Evolutionary conservation across 2,797 vertebrate species (phyloP).

Genomic region (Cryptoblepharus egeriae): DNA sequence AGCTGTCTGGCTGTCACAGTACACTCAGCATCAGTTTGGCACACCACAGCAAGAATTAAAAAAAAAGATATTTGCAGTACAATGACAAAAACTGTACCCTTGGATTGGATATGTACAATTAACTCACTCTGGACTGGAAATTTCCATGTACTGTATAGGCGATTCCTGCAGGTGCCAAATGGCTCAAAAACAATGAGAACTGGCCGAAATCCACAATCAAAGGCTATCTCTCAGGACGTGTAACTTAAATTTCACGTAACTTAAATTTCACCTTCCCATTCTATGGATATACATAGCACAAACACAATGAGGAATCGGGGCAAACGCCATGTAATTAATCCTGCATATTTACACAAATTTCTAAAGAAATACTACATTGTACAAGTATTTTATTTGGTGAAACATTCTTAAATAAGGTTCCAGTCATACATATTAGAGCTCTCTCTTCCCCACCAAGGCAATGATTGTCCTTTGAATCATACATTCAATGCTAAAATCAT

Average conservation of each 20-base stretch:
- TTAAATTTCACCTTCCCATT: neutral
- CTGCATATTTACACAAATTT: neutral
- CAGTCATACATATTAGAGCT: conserved; percentile 19
- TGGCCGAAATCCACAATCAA: neutral
- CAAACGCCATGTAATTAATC: conserved; percentile 8
- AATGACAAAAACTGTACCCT: neutral
- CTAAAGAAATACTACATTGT: conserved; percentile 25
- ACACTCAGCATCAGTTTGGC: neutral
- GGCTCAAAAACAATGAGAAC: neutral
- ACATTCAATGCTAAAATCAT: conserved; percentile 31
- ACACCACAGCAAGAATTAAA: neutral
- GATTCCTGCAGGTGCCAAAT: neutral
- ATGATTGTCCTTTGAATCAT: conserved; percentile 50
- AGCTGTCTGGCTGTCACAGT: neutral
- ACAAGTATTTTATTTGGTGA: conserved; percentile 33
- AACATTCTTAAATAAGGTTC: conserved; percentile 38
- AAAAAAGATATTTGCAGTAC: neutral
- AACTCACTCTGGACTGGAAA: neutral
- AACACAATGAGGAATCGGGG: neutral
- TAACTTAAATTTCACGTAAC: no score
- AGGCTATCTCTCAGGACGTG: neutral
- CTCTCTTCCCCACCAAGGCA: conserved; percentile 24
- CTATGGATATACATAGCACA: neutral
- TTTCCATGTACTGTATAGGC: neutral
- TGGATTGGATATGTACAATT: neutral